Evolutionary conservation across 2,888 invertebrate genomes (phyloP), one percentile per base, ranked within the genome.

Genomic region (Melieria omissa): DNA sequence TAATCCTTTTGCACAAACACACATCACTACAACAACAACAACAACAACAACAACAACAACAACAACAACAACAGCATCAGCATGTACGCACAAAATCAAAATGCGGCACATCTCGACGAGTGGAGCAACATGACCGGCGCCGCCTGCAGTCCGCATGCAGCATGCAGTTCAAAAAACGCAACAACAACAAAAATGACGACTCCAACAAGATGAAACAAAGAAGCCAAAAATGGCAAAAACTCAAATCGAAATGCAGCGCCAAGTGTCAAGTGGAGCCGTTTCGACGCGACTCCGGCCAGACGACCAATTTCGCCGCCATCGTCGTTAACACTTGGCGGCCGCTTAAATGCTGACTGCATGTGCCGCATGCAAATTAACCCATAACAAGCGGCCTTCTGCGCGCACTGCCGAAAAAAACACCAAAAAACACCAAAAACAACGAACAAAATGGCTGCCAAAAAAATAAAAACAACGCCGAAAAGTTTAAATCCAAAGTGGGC

Each of bases 181-280:
- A 77, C 71, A 78, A 75, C 74, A 76, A 46, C 42, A 78, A 79
- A 77, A 76, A 74, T 74, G 71, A n/a, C 73, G 74, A 57, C 52
- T 29, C 29, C 29, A 29, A 29, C 65, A 29, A 68, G 71, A 61
- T 65, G 72, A 60, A 16, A 46, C 9, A 16, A 70, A 61, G 65
- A 70, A 47, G 8, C 47, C n/a, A 55, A 7, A 5, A 42, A 29
- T 29, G 29, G 44, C 16, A 47, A 45, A n/a, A n/a, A 44, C 10
- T 14, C 5, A 46, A 49, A 41, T 67, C 60, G 60, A 60, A 61
- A 52, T 10, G 67, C 44, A 65, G 54, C 45, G 29, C 3, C 29
- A 54, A 65, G 65, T 65, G 65, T 71, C 65, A 71, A 70, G 68
- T 70, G 70, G 44, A 14, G 45, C 49, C 60, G 7, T 47, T 41